These are phyloP conservation scores for Melinopterus prodromus DNA, from an alignment of 2,888 invertebrate species.

Conservation along the genomic window DNA sequence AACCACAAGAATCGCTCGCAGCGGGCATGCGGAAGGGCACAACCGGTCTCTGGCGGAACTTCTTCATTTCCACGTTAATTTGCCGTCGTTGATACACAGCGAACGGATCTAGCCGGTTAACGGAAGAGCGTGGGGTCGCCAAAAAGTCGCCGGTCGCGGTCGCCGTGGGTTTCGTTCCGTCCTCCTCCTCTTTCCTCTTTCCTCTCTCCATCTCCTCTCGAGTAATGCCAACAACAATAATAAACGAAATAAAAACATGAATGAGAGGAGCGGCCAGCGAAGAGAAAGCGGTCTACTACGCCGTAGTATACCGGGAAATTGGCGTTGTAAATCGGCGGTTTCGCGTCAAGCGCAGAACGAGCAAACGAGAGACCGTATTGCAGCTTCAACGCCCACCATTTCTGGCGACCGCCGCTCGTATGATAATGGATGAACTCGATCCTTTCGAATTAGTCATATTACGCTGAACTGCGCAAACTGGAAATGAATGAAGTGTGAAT, in stretches of 20 bases:
- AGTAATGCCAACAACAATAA: slow-evolving; percentile 9
- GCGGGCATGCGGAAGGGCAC: background rate
- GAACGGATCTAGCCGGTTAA: background rate
- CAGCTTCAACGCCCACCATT: background rate
- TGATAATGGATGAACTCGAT: too few relatives aligned
- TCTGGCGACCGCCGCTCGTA: background rate
- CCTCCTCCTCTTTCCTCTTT: background rate
- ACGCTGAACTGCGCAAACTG: too few relatives aligned
- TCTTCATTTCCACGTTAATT: background rate
- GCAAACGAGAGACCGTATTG: background rate
- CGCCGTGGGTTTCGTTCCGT: background rate
- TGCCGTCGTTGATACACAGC: background rate
- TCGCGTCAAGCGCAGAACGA: background rate
- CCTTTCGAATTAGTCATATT: too few relatives aligned
- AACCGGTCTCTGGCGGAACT: background rate
- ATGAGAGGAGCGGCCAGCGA: slow-evolving; percentile 21
- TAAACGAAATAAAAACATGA: slow-evolving; percentile 26
- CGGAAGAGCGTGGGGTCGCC: slow-evolving; percentile 4
- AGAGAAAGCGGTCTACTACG: slow-evolving; percentile 26
- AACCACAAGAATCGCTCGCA: background rate
- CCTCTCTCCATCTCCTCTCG: background rate
- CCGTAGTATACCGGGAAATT: slow-evolving; percentile 7
- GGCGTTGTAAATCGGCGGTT: background rate
- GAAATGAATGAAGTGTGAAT: too few relatives aligned
- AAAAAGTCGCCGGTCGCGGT: background rate